Percentiles rank a stretch among this genome's conserved stretches.
These are phyloP conservation scores for Microctonus hyperodae DNA, from an alignment of 2,888 invertebrate species.

Conservation along the genomic window DNA sequence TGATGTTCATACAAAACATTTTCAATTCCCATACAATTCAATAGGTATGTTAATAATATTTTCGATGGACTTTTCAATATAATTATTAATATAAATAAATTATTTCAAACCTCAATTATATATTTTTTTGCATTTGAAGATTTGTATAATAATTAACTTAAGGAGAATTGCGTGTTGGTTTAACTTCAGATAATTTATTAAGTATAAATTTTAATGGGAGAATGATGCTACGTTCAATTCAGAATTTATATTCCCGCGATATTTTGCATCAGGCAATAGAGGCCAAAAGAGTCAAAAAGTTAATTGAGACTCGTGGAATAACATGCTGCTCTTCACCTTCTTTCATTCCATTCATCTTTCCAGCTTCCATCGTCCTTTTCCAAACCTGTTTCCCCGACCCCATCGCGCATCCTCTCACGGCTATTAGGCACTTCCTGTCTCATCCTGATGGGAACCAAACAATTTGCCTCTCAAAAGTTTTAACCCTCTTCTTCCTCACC, in stretches of 20 bases:
- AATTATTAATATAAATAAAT: no score
- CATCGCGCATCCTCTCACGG: conserved; percentile 58
- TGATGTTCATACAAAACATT: conserved; percentile 41
- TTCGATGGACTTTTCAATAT: no score
- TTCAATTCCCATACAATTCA: conserved; percentile 42
- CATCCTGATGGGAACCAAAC: conserved; percentile 58
- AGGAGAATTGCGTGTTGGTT: no score
- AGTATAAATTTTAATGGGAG: no score
- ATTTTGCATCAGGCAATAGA: no score
- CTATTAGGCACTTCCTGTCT: conserved; percentile 62
- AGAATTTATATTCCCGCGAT: no score
- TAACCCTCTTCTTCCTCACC: conserved; percentile 16
- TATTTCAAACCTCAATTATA: no score
- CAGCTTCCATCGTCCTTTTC: conserved; percentile 43
- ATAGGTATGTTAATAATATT: no score
- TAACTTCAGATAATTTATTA: no score
- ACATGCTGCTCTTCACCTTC: conserved; percentile 36
- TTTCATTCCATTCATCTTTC: conserved; percentile 56
- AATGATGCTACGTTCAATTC: no score
- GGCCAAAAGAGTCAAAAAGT: conserved; percentile 43
- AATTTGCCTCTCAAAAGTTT: conserved; percentile 39
- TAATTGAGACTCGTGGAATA: conserved; percentile 40
- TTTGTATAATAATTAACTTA: no score
- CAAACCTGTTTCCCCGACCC: conserved; percentile 43
- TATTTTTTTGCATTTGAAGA: no score